Percentiles rank a stretch among this genome's conserved stretches.
Conservation (phyloP, 30 jellyfish, hydroid and myxozoan genomes). For the Clytia hemisphaerica region DNA sequence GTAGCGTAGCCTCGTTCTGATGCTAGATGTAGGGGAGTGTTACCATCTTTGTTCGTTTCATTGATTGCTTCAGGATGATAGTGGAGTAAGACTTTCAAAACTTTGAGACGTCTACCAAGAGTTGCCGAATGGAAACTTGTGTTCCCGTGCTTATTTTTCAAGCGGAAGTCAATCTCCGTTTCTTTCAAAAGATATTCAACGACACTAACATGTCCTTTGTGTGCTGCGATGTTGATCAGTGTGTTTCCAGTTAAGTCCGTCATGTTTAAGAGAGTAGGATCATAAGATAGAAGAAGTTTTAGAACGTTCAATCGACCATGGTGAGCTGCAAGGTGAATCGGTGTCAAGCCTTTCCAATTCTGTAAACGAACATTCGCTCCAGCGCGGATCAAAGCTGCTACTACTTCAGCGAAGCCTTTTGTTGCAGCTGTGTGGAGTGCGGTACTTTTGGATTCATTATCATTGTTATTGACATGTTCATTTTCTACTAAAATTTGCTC, state of each 20-base stretch:
- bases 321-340: conserved; percentile 21
- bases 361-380: conserved; percentile 7
- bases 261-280: background rate
- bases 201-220: conserved; percentile 7
- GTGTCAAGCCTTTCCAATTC: conserved; percentile 14
- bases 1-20: background rate
- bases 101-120: conserved; percentile 1
- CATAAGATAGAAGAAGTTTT: background rate
- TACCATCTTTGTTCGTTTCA: conserved; percentile 13
- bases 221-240: conserved; percentile 23
- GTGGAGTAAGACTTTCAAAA: conserved; percentile 7
- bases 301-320: conserved; percentile 5
- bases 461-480: background rate
- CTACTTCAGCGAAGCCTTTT: conserved; percentile 19
- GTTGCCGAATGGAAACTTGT: conserved; percentile 19
- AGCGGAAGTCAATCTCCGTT: background rate
- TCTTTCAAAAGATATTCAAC: conserved; percentile 14
- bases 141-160: conserved; percentile 22
- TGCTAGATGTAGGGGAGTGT: conserved; percentile 29
- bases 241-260: conserved; percentile 27
- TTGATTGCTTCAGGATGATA: background rate
- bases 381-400: background rate
- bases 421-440: conserved; percentile 27
- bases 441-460: conserved; percentile 14
- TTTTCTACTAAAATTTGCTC: background rate